Evolutionary conservation across 2,888 invertebrate species (phyloP), one percentile per base, ranked within the genome.

Genomic region (Odontocerum albicorne): DNA sequence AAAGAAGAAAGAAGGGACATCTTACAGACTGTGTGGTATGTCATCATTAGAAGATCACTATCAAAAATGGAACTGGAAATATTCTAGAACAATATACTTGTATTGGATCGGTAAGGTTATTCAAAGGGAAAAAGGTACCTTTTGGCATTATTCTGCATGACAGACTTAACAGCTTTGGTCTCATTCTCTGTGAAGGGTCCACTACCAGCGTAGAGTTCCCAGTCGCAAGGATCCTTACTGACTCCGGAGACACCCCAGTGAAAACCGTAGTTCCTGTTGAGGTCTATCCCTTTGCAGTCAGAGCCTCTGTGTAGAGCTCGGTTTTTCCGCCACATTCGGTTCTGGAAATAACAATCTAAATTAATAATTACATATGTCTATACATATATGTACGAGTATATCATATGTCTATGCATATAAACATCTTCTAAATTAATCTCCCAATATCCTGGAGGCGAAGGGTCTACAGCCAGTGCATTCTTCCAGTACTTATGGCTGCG

Each of bases 231-330:
- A 59, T 81, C 70, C 1, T 38, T 66, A 47, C 88, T 87, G 0
- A 87, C 83, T 0, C 92, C 82, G 68, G 66, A 82, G 64, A 68
- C 82, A 63, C 79, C 84, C 87, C 87, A 88, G 62, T 84, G 77
- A 65, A 75, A 82, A 13, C 79, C 86, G 65, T 84, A 89, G 70
- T 89, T 88, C 13, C 88, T 72, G 66, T 88, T 88, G 3, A 81
- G 81, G 63, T 88, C 88, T 0, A 82, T 83, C 2, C 89, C 88
- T 17, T 63, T 66, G 62, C 88, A 88, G 0, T 56, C 40, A 2
- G 62, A 55, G 1, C 62, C 58, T 3, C 55, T 56, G 2, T 63
- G 62, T 55, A 67, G 68, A 1, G 81, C 80, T 22, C 84, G 72
- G 1, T 84, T 85, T 66, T 86, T 85, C 50, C 86, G 76, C 85